Evolutionary conservation across 1,140 invertebrate species (phyloP), one percentile per base, ranked within the genome.

Genomic region (Cydia splendana): DNA sequence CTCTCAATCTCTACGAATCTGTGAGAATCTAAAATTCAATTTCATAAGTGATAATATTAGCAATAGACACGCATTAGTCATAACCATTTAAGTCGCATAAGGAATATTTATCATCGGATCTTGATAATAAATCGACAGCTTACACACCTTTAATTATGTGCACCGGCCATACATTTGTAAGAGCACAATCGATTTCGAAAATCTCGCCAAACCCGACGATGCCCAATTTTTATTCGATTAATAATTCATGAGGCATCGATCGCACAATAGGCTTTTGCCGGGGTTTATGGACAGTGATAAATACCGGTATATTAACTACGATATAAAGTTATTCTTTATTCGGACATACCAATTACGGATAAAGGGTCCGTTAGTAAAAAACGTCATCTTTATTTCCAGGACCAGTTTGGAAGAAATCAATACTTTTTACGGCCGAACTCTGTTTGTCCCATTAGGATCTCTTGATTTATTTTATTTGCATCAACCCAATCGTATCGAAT

Each of bases 231-330:
- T 79, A 82, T 77, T 78, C 78, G 71, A 87, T 90, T 84, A 89
- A 91, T 91, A 81, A 91, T 91, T 88, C 87, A 91, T 90, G 79
- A 85, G 79, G 30, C 81, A 82, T 83, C 81, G 77, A 85, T 84
- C 81, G 78, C 77, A 91, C 88, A 90, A 90, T 91, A 84, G 84
- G 78, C 82, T 81, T 86, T 85, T 79, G 77, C 85, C 82, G 81
- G 86, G 87, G 85, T 88, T 88, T 87, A 88, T 87, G 79, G 81
- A 67, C 76, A 12, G 80, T 77, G 74, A 69, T 74, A 71, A 71
- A 71, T 71, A 71, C 67, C n/a, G 34, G 67, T 34, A 71, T 15
- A 71, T 71, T 38, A 71, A 67, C 15, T 10, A 34, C 65, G 12
- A 20, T 71, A 71, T 71, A 45, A 71, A 71, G 67, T 71, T 71